Conservation (phyloP, 2,797 vertebrate species). For the Merluccius polli region DNA sequence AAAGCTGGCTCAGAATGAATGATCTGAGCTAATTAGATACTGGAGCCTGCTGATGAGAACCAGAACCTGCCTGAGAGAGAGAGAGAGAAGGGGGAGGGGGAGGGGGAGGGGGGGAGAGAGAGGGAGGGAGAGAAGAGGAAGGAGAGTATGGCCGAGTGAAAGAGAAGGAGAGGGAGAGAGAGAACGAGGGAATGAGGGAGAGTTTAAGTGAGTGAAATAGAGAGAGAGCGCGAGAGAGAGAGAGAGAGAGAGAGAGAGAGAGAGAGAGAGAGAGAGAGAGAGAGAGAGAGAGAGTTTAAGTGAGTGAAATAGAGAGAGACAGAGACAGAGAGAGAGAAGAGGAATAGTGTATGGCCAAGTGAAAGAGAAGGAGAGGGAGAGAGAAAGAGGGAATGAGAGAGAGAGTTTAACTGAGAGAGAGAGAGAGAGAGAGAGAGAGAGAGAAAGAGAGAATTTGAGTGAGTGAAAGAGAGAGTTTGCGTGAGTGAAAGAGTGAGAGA, state of each 20-base stretch:
- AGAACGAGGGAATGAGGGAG: slow-evolving; percentile 35
- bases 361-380: slow-evolving; percentile 27
- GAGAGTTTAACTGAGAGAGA: background rate
- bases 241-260: slow-evolving; percentile 50
- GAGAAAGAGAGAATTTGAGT: slow-evolving; percentile 27
- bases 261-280: slow-evolving; percentile 5
- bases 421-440: slow-evolving; percentile 25
- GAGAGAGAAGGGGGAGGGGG: background rate
- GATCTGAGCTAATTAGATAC: slow-evolving; percentile 64
- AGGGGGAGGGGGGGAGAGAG: slow-evolving; percentile 40
- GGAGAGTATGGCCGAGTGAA: background rate
- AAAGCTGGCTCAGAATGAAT: slow-evolving; percentile 54
- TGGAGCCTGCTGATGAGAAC: slow-evolving; percentile 64
- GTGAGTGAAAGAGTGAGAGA: background rate
- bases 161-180: slow-evolving; percentile 25
- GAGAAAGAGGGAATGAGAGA: slow-evolving; percentile 23
- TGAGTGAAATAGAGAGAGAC: slow-evolving; percentile 38
- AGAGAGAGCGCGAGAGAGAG: slow-evolving; percentile 57
- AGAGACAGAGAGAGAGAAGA: background rate
- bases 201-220: slow-evolving; percentile 12
- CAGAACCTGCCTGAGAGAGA: slow-evolving; percentile 31
- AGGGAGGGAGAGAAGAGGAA: background rate
- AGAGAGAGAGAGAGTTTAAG: slow-evolving; percentile 34
- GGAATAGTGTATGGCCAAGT: slow-evolving; percentile 21
- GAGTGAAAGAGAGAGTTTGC: no score